Base-by-base conservation (phyloP, 2,888 invertebrate species). In the Epistrophella euchroma region DNA sequence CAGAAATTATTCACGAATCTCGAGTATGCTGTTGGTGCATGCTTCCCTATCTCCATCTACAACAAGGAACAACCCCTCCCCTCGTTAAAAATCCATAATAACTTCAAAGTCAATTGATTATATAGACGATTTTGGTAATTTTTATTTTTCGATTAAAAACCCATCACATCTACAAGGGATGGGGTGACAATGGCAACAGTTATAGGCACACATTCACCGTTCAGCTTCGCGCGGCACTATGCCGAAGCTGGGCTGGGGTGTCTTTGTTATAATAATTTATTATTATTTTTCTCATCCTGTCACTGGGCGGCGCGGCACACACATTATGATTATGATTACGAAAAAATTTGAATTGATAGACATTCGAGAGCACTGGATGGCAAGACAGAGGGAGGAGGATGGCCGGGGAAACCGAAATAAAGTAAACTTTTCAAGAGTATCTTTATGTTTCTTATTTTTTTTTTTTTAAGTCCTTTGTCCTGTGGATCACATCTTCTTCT, bases 121-220 rank as follows among this genome's bases (percentile, higher is more conserved):
- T 78, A 71, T 78, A 64, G 70, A 64, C 77, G 86, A 86, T 77
- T 86, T 82, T 28, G 28, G 86, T 82, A 86, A 86, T 86, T 86
- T 82, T 86, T 78, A 82, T 86, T 82, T 86, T 82, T 86, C 86
- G 86, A 86, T 86, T 86, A 78, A 86, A 82, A 86, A 86, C 86
- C 82, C 86, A 86, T 86, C 79, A 70, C 70, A 28, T n/a, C 11
- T 13, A 13, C 19, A 4, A 28, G 6, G 11, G 25, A 15, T 66
- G 56, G 40, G 15, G 43, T 75, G 60, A 80, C 64, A 80, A 83
- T 75, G 60, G 84, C 64, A 80, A 83, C 78, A 70, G 73, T 83
- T 73, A 43, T 1, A 35, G 2, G 2, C 11, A 7, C 43, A 56
- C 19, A 15, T 78, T 66, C 55, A 68, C 4, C 15, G 10, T 52